Evolutionary conservation across 2,797 vertebrate species (phyloP).

Genomic region (Fistularia commersonii): DNA sequence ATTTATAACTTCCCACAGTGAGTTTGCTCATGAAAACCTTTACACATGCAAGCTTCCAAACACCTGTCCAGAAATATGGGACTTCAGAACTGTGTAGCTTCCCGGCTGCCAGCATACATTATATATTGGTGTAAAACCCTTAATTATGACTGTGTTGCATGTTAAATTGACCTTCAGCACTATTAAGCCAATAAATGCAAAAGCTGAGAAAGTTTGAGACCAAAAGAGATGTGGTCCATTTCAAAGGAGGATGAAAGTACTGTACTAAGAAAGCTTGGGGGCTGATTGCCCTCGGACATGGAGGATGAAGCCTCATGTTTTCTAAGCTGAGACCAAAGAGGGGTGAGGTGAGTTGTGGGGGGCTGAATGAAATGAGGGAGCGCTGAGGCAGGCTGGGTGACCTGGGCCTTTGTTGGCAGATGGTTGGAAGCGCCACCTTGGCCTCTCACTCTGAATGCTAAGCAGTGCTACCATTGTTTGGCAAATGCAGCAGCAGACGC

Average conservation of each 20-base stretch:
- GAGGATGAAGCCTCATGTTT: slow-evolving; percentile 32
- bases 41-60: slow-evolving; percentile 45
- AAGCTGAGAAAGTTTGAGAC: slow-evolving; percentile 1
- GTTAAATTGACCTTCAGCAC: too few relatives aligned
- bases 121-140: slow-evolving; percentile 4
- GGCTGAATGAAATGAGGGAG: slow-evolving; percentile 49
- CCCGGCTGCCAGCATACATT: slow-evolving; percentile 33
- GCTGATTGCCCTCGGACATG: slow-evolving; percentile 1
- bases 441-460: slow-evolving; percentile 78
- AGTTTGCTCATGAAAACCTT: slow-evolving; percentile 47
- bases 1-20: slow-evolving; percentile 65
- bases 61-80: slow-evolving; percentile 19
- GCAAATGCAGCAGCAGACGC: slow-evolving; percentile 67
- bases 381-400: slow-evolving; percentile 61
- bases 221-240: slow-evolving; percentile 6
- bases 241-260: slow-evolving; percentile 13
- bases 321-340: slow-evolving; percentile 47
- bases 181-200: not conserved
- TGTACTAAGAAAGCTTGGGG: slow-evolving; percentile 26
- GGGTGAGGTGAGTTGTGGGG: slow-evolving; percentile 49
- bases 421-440: slow-evolving; percentile 78
- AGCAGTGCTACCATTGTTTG: slow-evolving; percentile 80
- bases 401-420: slow-evolving; percentile 80
- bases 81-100: slow-evolving; percentile 29
- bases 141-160: too few relatives aligned